phyloP scores from a whole-genome alignment of 2,797 vertebrate species.

The Sarcophilus harrisii region DNA sequence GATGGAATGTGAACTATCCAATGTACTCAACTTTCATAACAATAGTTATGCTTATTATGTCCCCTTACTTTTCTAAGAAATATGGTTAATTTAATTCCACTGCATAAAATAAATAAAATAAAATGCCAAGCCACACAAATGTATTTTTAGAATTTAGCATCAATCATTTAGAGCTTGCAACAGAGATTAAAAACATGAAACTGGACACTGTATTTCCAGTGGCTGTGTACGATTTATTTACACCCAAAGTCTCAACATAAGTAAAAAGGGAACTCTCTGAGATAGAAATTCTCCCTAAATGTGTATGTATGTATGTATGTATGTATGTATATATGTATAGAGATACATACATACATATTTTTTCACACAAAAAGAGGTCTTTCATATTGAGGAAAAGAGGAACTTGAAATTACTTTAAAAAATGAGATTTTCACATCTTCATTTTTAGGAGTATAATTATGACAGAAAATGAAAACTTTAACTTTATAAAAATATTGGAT shows the following conservation, averaged over 20 bases:
- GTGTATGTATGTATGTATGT: no score
- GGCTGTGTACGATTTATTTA: constrained; percentile 81
- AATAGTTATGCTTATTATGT: constrained; percentile 52
- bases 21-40: constrained; percentile 50
- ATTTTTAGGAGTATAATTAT: not conserved
- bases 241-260: constrained; percentile 65
- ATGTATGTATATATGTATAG: no score
- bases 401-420: constrained; percentile 30
- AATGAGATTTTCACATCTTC: not conserved
- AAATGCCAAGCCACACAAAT: constrained; percentile 62
- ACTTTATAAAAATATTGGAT: constrained; percentile 10
- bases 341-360: not conserved
- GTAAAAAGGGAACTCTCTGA: constrained; percentile 57
- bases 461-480: not conserved
- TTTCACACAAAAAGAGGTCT: not conserved
- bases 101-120: constrained; percentile 67
- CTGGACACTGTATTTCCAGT: constrained; percentile 80
- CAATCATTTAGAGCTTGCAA: constrained; percentile 81
- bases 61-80: constrained; percentile 52
- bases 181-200: constrained; percentile 84
- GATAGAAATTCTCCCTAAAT: constrained; percentile 15
- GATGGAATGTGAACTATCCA: not conserved
- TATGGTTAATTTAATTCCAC: constrained; percentile 39
- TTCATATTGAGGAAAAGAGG: constrained; percentile 5
- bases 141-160: constrained; percentile 79